Percentiles rank a stretch among this genome's conserved stretches.
Evolutionary conservation across 2,797 vertebrate species (phyloP).

Genomic region (Falco novaeseelandiae): DNA sequence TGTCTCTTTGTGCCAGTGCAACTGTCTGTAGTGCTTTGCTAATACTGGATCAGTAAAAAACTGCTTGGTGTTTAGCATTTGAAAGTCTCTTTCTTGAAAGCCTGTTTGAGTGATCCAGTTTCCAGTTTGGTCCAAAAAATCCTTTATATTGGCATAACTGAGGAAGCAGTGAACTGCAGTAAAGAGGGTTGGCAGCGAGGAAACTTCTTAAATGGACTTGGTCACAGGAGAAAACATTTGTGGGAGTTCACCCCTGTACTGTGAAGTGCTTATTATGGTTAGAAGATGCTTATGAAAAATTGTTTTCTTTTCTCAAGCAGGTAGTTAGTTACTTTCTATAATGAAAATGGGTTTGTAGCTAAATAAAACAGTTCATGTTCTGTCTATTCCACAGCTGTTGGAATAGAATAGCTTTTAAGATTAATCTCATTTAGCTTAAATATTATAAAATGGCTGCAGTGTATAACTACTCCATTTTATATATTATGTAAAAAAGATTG

Average conservation of each 20-base stretch:
- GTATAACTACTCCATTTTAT: slow-evolving; percentile 58
- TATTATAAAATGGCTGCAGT: slow-evolving; percentile 46
- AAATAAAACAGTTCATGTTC: background rate
- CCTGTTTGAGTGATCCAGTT: background rate
- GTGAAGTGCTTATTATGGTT: background rate
- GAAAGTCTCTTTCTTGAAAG: background rate
- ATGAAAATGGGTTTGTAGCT: background rate
- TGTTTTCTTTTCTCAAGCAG: background rate
- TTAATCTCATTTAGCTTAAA: slow-evolving; percentile 54
- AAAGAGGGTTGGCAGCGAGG: background rate
- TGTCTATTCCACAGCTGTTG: background rate
- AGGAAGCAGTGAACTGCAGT: background rate
- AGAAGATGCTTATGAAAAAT: background rate
- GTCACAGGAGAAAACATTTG: background rate
- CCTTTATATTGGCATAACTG: background rate
- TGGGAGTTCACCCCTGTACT: background rate
- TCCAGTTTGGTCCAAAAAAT: background rate
- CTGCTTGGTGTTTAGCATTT: background rate
- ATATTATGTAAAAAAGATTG: slow-evolving; percentile 39
- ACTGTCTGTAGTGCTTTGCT: background rate
- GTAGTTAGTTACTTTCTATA: background rate
- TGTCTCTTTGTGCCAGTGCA: background rate
- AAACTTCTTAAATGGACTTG: background rate
- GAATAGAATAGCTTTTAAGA: slow-evolving; percentile 41
- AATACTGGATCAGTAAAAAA: background rate